Conservation (phyloP, 1,140 invertebrate genomes). For the Saccostrea echinata region DNA sequence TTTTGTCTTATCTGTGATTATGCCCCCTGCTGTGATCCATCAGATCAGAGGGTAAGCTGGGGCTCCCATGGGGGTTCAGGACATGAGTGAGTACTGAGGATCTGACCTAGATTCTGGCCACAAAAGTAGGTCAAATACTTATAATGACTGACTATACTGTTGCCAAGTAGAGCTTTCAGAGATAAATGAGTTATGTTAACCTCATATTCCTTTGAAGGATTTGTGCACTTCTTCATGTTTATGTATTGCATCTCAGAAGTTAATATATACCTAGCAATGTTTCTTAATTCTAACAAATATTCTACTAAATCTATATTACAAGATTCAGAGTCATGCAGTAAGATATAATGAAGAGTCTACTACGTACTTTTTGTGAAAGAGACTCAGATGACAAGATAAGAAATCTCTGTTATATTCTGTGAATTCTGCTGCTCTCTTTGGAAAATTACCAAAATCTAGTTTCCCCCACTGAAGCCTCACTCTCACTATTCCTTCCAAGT, state of each 20-base stretch:
- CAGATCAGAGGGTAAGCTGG: neutral
- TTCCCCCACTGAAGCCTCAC: constrained; percentile 6
- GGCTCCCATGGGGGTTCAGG: neutral
- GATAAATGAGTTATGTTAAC: neutral
- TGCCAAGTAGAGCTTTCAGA: neutral
- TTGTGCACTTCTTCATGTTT: neutral
- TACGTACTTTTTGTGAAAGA: neutral
- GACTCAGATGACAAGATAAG: constrained; percentile 16
- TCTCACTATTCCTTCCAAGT: constrained; percentile 28
- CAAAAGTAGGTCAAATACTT: neutral
- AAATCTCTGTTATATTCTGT: neutral
- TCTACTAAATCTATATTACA: neutral
- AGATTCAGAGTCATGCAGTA: neutral
- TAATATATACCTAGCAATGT: neutral
- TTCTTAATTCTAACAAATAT: neutral
- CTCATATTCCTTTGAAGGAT: neutral
- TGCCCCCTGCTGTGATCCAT: constrained; percentile 28
- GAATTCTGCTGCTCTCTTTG: constrained; percentile 5
- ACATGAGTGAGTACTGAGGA: neutral
- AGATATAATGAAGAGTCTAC: neutral
- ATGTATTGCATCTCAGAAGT: neutral
- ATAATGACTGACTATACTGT: neutral
- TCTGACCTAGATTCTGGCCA: neutral
- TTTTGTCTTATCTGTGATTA: constrained; percentile 11
- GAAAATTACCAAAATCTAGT: constrained; percentile 13